Conservation (phyloP, 2,888 invertebrate genomes). For the Calliphora vomitoria region DNA sequence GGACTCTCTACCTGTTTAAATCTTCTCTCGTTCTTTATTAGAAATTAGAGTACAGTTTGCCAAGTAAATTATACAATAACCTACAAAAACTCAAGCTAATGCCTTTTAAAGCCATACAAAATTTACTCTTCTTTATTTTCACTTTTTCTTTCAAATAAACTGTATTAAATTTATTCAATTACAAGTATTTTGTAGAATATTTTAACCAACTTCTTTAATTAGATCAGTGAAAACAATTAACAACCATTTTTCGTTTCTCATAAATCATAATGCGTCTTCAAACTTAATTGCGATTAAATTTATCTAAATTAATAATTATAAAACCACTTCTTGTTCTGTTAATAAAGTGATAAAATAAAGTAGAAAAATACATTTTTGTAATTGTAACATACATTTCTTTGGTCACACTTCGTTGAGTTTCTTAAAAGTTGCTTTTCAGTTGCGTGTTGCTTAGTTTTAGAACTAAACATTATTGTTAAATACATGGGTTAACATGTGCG, state of each 20-base stretch:
- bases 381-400: slow-evolving; percentile 38
- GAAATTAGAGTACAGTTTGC: no score
- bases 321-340: slow-evolving; percentile 2
- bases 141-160: slow-evolving; percentile 42
- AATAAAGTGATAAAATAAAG: slow-evolving; percentile 50
- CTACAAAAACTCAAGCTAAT: no score
- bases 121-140: no score
- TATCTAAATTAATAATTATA: slow-evolving; percentile 15
- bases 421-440: slow-evolving; percentile 12
- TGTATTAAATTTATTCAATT: slow-evolving; percentile 22
- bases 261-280: slow-evolving; percentile 42
- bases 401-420: slow-evolving; percentile 51
- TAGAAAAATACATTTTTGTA: slow-evolving; percentile 8
- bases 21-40: no score
- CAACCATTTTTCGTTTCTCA: slow-evolving; percentile 11
- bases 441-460: slow-evolving; percentile 40
- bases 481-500: slow-evolving; percentile 45
- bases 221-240: slow-evolving; percentile 34
- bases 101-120: no score
- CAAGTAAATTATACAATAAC: no score
- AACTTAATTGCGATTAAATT: slow-evolving; percentile 10
- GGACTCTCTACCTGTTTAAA: no score
- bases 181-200: slow-evolving; percentile 19
- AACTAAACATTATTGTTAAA: slow-evolving; percentile 31
- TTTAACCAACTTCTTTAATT: slow-evolving; percentile 20